phyloP scores from a whole-genome alignment of 1,140 invertebrate species.

The Heliconius hermathena region DNA sequence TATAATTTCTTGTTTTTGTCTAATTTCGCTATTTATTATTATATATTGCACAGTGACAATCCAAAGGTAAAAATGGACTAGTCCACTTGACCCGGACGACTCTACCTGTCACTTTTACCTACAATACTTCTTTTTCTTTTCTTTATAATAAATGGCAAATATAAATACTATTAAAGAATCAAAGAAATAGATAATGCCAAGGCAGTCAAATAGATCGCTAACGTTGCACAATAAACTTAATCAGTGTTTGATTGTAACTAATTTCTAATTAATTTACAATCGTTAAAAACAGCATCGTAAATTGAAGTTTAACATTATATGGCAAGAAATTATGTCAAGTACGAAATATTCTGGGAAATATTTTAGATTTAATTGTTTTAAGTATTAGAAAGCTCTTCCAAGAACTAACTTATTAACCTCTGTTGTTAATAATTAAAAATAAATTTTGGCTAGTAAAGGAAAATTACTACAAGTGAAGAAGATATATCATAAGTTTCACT shows the following conservation, averaged over 20 bases:
- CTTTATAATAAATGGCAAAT: background rate
- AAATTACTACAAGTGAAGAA: no score
- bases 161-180: slow-evolving; percentile 3
- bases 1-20: no score
- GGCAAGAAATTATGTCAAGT: slow-evolving; percentile 40
- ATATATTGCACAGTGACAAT: no score
- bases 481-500: no score
- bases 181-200: background rate
- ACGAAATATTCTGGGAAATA: slow-evolving; percentile 38
- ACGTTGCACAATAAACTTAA: background rate
- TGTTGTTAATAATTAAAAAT: background rate
- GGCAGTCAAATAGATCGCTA: background rate
- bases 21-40: no score
- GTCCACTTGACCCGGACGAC: no score
- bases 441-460: no score
- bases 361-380: slow-evolving; percentile 24
- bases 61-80: no score
- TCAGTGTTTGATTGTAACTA: slow-evolving; percentile 1
- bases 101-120: no score
- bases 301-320: slow-evolving; percentile 34
- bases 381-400: background rate
- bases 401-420: background rate
- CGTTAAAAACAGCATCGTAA: slow-evolving; percentile 39
- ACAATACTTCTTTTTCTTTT: background rate
- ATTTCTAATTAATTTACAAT: slow-evolving; percentile 5